Base-by-base conservation (phyloP, 1,140 invertebrate genomes). In the Colletes latitarsis region DNA sequence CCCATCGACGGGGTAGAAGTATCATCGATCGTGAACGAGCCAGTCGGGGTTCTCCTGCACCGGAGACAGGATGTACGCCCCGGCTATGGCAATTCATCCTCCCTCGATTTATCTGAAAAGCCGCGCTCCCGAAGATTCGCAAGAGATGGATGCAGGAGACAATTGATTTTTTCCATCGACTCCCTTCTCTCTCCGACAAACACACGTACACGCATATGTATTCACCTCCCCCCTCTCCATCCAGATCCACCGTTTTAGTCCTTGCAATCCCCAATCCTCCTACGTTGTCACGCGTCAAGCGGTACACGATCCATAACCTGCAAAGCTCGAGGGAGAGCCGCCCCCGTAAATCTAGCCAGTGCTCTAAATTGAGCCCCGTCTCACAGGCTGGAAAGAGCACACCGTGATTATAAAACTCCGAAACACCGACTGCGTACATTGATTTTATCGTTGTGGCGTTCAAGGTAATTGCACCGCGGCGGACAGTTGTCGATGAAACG, bases 221-320 rank as follows among this genome's bases (percentile, higher is more conserved):
- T 12, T 10, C 6, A n/a, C 39, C 5, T 1, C n/a, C 10, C 30
- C 43, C 30, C 6, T 21, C 10, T 30, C 4, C 49, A 19, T 46
- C 63, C 68, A 30, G 19, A 21, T 17, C 39, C 82, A 19, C 8
- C 68, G 39, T 78, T 72, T 52, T 9, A 12, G 46, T 43, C 64
- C 17, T 81, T 10, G 74, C 66, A 77, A 69, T 67, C 63, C 75
- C 62, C 71, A 43, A 73, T 74, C 74, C 80, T 57, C 52, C 67
- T 57, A 57, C 46, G 71, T 82, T 71, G 75, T 41, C 60, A 79
- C 63, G 60, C 76, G 81, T 83, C 77, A 77, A 83, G 60, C 73
- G 62, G 85, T 81, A 84, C 84, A 71, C 85, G 77, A 87, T 87
- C 77, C 67, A 87, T 86, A 84, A 87, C 73, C 74, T 46, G 74